phyloP scores from a whole-genome alignment of 2,888 invertebrate species.

The Drosophila fungiperda region DNA sequence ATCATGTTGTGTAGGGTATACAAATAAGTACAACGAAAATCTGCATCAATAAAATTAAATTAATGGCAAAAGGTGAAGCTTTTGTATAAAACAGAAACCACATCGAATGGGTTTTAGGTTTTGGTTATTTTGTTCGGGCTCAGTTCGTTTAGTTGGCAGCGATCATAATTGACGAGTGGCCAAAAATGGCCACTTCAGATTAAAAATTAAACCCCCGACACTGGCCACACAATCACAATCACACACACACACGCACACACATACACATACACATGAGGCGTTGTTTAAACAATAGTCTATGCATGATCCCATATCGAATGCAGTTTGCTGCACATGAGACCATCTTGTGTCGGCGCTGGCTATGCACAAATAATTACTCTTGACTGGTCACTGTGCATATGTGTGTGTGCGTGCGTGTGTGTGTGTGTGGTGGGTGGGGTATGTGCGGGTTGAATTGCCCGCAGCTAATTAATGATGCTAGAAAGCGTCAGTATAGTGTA shows the following conservation, averaged over 20 bases:
- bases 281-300: constrained; percentile 16
- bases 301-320: constrained; percentile 19
- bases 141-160: constrained; percentile 17
- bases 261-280: neutral
- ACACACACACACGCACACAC: neutral
- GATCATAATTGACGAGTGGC: constrained; percentile 44
- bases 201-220: constrained; percentile 43
- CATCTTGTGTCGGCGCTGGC: constrained; percentile 20
- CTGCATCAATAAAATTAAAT: constrained; percentile 67
- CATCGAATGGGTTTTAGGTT: neutral
- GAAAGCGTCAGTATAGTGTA: constrained; percentile 40
- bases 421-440: neutral
- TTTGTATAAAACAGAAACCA: neutral
- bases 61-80: constrained; percentile 45
- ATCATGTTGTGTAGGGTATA: neutral
- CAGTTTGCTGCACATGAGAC: constrained; percentile 29
- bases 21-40: neutral
- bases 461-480: constrained; percentile 73
- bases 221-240: constrained; percentile 46
- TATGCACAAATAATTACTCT: constrained; percentile 68
- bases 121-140: constrained; percentile 3
- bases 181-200: constrained; percentile 37
- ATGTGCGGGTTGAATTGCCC: constrained; percentile 24
- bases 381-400: constrained; percentile 27
- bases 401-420: neutral